These are phyloP conservation scores for Hippolais icterina DNA, from an alignment of 2,113 vertebrate genomes.

Conservation along the genomic window DNA sequence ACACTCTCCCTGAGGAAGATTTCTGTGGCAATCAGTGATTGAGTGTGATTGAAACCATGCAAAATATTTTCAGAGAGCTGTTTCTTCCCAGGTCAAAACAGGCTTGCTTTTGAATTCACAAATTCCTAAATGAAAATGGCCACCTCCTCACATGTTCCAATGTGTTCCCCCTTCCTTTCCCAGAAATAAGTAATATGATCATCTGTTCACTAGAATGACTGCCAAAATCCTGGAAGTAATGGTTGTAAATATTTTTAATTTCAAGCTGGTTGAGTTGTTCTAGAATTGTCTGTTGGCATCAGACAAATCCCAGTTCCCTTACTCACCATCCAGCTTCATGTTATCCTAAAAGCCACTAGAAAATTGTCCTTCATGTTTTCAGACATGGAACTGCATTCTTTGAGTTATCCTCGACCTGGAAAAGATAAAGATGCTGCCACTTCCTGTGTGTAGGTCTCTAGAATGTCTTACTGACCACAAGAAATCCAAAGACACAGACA, in stretches of 20 bases:
- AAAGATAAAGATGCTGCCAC: not conserved
- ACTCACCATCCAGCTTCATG: not conserved
- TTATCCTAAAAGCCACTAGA: not conserved
- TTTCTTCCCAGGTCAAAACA: not conserved
- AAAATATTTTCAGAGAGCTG: conserved; percentile 1
- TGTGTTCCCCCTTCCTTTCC: not conserved
- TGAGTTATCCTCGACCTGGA: not conserved
- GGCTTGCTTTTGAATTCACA: not conserved
- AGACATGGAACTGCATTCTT: not conserved
- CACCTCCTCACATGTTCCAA: not conserved
- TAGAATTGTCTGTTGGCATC: not conserved
- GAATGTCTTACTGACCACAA: not conserved
- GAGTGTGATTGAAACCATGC: not conserved
- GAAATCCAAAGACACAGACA: not conserved
- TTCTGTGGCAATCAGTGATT: not conserved
- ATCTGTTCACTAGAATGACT: not conserved
- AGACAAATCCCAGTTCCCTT: not conserved
- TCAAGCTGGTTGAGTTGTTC: not conserved
- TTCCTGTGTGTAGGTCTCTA: not conserved
- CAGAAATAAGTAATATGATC: not conserved
- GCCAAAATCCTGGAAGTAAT: not conserved
- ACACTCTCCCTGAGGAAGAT: not conserved
- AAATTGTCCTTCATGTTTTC: not conserved
- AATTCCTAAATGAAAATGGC: not conserved
- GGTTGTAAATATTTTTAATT: not conserved